Evolutionary conservation across 2,888 invertebrate genomes (phyloP).

Genomic region (Eremobia ochroleuca): DNA sequence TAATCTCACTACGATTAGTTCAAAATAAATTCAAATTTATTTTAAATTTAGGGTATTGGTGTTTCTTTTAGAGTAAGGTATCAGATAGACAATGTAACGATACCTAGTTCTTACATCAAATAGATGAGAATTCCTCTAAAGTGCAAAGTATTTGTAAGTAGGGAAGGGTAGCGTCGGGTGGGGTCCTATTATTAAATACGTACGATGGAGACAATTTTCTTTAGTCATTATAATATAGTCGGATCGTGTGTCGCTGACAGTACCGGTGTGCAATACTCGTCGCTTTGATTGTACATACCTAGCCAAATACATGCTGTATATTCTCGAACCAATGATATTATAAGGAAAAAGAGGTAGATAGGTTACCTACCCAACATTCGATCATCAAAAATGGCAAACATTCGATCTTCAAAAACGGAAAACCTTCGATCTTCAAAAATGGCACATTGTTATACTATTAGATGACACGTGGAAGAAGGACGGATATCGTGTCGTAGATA

Average conservation of each 20-base stretch:
- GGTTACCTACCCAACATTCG: neutral
- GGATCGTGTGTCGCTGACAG: constrained; percentile 35
- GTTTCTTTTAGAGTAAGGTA: constrained; percentile 61
- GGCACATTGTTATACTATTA: neutral
- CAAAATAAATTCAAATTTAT: constrained; percentile 51
- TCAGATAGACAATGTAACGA: constrained; percentile 55
- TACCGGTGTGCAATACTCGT: constrained; percentile 49
- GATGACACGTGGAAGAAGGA: neutral
- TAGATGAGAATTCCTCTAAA: constrained; percentile 61
- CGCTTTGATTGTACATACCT: constrained; percentile 58
- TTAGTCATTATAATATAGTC: constrained; percentile 49
- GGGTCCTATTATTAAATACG: constrained; percentile 70
- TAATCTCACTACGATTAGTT: constrained; percentile 54
- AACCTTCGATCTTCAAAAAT: neutral
- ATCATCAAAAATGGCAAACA: neutral
- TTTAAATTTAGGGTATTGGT: constrained; percentile 56
- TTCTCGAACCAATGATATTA: constrained; percentile 14
- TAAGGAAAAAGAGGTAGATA: neutral
- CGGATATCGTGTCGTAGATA: neutral
- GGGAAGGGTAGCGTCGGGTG: constrained; percentile 65
- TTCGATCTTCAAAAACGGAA: neutral
- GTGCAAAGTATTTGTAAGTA: constrained; percentile 75
- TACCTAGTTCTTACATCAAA: constrained; percentile 50
- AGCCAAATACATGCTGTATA: constrained; percentile 55
- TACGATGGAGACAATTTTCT: constrained; percentile 65